Evolutionary conservation across 2,888 invertebrate genomes (phyloP).

Genomic region (Lepidonotus clava): DNA sequence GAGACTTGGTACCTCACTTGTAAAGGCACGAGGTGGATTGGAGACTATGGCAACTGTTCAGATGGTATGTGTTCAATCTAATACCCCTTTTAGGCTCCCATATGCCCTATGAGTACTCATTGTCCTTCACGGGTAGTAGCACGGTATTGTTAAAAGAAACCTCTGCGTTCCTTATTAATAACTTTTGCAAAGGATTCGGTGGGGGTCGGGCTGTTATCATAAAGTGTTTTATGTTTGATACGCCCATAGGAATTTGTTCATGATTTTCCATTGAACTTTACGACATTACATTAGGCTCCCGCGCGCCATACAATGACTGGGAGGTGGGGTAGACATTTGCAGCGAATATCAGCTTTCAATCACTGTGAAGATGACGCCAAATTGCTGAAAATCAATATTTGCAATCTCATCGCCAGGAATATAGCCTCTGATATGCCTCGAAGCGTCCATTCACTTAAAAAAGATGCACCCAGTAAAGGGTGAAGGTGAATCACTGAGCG

Average conservation of each 20-base stretch:
- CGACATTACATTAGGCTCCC: not conserved
- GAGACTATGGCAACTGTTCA: constrained; percentile 47
- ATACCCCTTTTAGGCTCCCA: not conserved
- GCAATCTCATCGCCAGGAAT: not conserved
- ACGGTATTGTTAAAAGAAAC: no score
- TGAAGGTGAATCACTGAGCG: no score
- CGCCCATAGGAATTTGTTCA: no score
- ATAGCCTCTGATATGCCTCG: no score
- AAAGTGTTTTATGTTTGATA: no score
- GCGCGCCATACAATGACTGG: not conserved
- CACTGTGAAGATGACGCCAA: not conserved
- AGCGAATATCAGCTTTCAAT: not conserved
- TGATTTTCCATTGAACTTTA: not conserved
- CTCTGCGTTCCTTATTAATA: no score
- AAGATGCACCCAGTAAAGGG: no score
- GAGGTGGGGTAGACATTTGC: not conserved
- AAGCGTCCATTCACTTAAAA: no score
- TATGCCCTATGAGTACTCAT: not conserved
- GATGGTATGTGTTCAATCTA: constrained; percentile 33
- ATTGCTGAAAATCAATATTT: not conserved
- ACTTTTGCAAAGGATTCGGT: no score
- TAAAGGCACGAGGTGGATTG: constrained; percentile 48
- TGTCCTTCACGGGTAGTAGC: no score
- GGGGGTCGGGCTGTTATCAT: no score
- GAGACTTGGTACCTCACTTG: constrained; percentile 48